These are phyloP conservation scores for Aphodius granarius DNA, from an alignment of 2,888 invertebrate genomes.

Conservation along the genomic window DNA sequence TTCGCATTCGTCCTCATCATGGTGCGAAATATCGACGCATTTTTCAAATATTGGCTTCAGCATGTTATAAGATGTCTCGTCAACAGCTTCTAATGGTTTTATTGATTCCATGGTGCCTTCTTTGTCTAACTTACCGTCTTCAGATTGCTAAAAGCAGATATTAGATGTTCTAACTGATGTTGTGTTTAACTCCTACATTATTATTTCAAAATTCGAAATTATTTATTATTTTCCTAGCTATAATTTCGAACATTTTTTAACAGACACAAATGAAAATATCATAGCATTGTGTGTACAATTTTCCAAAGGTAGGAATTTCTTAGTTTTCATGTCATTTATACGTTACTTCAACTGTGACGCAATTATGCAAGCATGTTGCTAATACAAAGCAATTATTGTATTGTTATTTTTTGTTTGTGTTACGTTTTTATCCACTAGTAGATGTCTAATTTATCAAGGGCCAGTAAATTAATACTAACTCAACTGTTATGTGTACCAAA, in stretches of 20 bases:
- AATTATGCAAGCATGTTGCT: background rate
- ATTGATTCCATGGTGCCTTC: constrained; percentile 46
- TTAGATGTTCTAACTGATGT: background rate
- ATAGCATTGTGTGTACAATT: background rate
- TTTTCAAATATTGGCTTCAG: background rate
- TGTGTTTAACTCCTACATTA: background rate
- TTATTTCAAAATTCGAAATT: too few relatives aligned
- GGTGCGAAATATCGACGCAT: constrained; percentile 6
- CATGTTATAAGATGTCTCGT: constrained; percentile 28
- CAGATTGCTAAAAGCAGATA: constrained; percentile 31
- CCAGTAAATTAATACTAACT: background rate
- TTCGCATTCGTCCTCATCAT: constrained; percentile 12
- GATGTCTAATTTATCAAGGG: background rate
- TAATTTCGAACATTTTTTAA: background rate
- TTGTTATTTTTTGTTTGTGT: background rate
- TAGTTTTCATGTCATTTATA: background rate
- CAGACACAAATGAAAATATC: background rate
- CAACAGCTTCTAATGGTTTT: constrained; percentile 48
- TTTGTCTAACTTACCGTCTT: constrained; percentile 26
- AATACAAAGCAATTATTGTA: background rate
- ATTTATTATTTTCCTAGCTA: background rate
- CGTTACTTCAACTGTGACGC: background rate
- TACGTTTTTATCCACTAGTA: background rate
- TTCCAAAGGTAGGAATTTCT: background rate
- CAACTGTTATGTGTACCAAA: background rate